Percentiles rank a stretch among this genome's conserved stretches.
Conservation (phyloP, 1,140 invertebrate species). For the Littorina saxatilis region DNA sequence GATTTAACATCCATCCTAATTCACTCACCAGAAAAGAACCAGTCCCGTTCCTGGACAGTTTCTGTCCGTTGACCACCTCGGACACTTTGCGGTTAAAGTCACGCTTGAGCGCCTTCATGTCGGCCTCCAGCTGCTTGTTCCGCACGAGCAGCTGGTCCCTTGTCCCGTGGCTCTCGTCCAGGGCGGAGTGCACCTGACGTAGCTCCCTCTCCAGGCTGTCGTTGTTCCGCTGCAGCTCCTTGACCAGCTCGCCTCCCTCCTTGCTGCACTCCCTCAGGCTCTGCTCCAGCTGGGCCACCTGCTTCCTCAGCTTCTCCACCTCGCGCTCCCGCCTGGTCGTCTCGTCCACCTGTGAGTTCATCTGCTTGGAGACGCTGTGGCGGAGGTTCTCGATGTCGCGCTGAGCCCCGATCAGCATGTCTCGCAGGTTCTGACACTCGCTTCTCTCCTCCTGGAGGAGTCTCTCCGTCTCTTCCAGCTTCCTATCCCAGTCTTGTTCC, state of each 20-base stretch:
- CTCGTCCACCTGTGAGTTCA: slow-evolving; percentile 60
- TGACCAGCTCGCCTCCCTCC: slow-evolving; percentile 50
- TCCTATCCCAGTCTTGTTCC: slow-evolving; percentile 61
- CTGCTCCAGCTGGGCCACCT: slow-evolving; percentile 55
- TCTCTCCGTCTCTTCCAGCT: slow-evolving; percentile 56
- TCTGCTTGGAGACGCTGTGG: slow-evolving; percentile 60
- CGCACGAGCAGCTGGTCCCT: slow-evolving; percentile 58
- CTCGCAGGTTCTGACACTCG: slow-evolving; percentile 69
- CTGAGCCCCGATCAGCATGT: slow-evolving; percentile 70
- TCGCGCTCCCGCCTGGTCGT: slow-evolving; percentile 58
- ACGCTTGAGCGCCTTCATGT: slow-evolving; percentile 62
- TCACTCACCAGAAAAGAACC: slow-evolving; percentile 45
- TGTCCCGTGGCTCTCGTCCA: slow-evolving; percentile 63
- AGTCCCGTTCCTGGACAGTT: slow-evolving; percentile 32
- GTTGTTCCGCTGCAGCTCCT: slow-evolving; percentile 60
- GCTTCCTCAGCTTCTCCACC: slow-evolving; percentile 57
- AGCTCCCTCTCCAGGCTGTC: slow-evolving; percentile 64
- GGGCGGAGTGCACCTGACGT: slow-evolving; percentile 58
- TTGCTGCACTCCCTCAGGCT: slow-evolving; percentile 54
- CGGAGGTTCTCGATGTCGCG: slow-evolving; percentile 70
- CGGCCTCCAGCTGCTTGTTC: slow-evolving; percentile 66
- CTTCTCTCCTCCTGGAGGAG: slow-evolving; percentile 64
- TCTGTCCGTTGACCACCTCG: slow-evolving; percentile 59
- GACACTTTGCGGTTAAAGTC: slow-evolving; percentile 64
- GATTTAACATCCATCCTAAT: no score